Base-by-base conservation (phyloP, 2,113 vertebrate genomes). In the Scomber japonicus region DNA sequence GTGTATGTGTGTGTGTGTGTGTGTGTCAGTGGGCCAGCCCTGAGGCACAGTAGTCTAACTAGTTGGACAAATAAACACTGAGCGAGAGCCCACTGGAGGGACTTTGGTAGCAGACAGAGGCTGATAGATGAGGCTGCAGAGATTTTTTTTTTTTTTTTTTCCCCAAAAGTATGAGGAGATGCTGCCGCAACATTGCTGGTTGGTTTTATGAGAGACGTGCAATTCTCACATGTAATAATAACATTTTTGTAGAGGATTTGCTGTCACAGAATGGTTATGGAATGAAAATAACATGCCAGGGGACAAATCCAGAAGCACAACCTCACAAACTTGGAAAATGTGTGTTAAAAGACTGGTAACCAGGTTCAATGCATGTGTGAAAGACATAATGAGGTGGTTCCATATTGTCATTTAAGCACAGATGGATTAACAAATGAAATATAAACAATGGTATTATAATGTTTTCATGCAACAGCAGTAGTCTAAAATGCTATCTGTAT, bases 1-100 rank as follows among this genome's bases (percentile, higher is more conserved):
- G 62, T 66, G 80, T 49, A 69, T 74, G 64, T 74, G 61, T 60
- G 78, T 71, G 72, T 70, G 46, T 55, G 63, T 70, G 66, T 75
- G 83, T 73, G 76, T 82, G 87, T 74, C 50, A 59, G 75, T 24
- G 71, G 80, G 78, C 78, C 55, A 70, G 82, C 88, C 87, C 87
- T 9, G 31, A 88, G 84, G 86, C 90, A 77, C 91, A 91, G 91
- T 83, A 90, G 93, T 91, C 81, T 89, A 94, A 93, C 90, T 82
- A 91, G 91, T 84, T 86, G 81, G 78, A 84, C 87, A 94, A 94
- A 94, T 91, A 94, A 91, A 93, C 90, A 82, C 46, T 84, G 77
- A 86, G 80, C 48, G 30, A 59, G 75, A 89, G 76, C 85, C 81
- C 89, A 86, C 75, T 84, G 74, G 59, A 83, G 81, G 79, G 65